Conservation (phyloP, 1,140 invertebrate species). For the Psilanteris sp. region DNA sequence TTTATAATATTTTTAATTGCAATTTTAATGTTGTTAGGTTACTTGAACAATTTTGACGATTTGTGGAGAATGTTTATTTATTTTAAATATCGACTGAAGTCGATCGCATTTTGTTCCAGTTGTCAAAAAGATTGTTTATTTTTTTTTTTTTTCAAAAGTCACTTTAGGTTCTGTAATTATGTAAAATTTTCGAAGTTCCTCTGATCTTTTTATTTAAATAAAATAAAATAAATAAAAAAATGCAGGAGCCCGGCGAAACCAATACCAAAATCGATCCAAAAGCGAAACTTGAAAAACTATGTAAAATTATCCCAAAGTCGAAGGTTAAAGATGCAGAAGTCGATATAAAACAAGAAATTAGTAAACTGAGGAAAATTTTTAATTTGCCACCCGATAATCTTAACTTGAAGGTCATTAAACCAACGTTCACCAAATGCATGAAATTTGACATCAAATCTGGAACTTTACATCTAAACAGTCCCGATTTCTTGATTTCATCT, state of each 20-base stretch:
- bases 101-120: slow-evolving; percentile 17
- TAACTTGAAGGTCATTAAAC: slow-evolving; percentile 69
- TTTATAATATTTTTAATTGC: background rate
- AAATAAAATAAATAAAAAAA: background rate
- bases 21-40: background rate
- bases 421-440: slow-evolving; percentile 63
- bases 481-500: slow-evolving; percentile 72
- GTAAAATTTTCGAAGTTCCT: too few species aligned
- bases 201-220: too few species aligned
- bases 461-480: slow-evolving; percentile 66
- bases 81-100: too few species aligned
- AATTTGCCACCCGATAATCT: slow-evolving; percentile 69
- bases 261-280: slow-evolving; percentile 3
- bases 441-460: slow-evolving; percentile 71
- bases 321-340: slow-evolving; percentile 2
- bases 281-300: slow-evolving; percentile 5
- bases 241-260: background rate
- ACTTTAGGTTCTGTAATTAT: too few species aligned
- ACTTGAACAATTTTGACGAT: slow-evolving; percentile 19
- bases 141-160: too few species aligned
- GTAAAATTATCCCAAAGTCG: background rate
- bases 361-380: slow-evolving; percentile 64
- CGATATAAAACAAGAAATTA: slow-evolving; percentile 66
- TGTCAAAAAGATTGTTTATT: too few species aligned
- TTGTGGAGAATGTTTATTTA: too few species aligned